phyloP scores from a whole-genome alignment of 2,888 invertebrate genomes.

The Epistrophe grossulariae region DNA sequence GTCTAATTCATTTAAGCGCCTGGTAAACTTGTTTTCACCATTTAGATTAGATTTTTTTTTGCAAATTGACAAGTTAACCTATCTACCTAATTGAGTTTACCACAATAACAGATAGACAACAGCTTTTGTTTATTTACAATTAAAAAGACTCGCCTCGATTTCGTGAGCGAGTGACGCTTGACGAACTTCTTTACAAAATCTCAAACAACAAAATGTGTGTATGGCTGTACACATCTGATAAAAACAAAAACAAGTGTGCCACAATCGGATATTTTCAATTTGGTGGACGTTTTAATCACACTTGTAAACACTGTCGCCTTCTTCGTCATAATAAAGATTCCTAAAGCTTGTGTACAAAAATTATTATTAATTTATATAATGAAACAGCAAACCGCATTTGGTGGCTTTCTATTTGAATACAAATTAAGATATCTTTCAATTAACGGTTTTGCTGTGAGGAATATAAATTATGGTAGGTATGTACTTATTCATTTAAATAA shows the following conservation, averaged over 20 bases:
- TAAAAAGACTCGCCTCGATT: too few relatives aligned
- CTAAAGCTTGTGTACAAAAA: slow-evolving; percentile 29
- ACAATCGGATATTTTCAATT: slow-evolving; percentile 13
- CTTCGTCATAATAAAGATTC: neutral
- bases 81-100: neutral
- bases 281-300: too few relatives aligned
- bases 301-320: slow-evolving; percentile 24
- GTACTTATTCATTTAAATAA: neutral
- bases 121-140: slow-evolving; percentile 26
- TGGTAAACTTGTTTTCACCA: slow-evolving; percentile 48
- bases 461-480: slow-evolving; percentile 3
- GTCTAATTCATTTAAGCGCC: slow-evolving; percentile 4
- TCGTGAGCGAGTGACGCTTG: too few relatives aligned
- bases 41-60: slow-evolving; percentile 20
- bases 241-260: slow-evolving; percentile 43
- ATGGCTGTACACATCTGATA: neutral
- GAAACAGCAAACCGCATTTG: slow-evolving; percentile 4
- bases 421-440: slow-evolving; percentile 37
- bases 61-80: slow-evolving; percentile 19
- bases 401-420: slow-evolving; percentile 41
- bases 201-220: neutral
- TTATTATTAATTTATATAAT: slow-evolving; percentile 19
- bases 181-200: slow-evolving; percentile 20
- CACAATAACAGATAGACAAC: neutral
- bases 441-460: slow-evolving; percentile 13